Base-by-base conservation (phyloP, 2,888 invertebrate genomes). In the Petrophora chlorosata region DNA sequence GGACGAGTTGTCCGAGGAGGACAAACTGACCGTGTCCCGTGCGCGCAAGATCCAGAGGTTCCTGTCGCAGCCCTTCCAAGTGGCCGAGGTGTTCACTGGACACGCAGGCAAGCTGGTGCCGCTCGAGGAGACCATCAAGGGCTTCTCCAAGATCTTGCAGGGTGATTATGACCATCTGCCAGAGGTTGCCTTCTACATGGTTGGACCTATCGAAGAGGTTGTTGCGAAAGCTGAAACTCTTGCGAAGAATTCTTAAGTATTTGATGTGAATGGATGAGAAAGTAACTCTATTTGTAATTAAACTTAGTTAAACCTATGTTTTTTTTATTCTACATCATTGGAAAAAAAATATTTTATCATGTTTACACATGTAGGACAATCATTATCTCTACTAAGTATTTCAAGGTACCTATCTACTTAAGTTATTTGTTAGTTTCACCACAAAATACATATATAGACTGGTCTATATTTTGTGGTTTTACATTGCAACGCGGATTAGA, bases 181-280 rank as follows among this genome's bases (percentile, higher is more conserved):
- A 13, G 97, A 97, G 87, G 92, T 96, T 61, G 98, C 98, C 53
- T 98, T 98, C 92, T 98, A 97, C 92, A 98, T 98, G 98, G 97
- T 98, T 55, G 98, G 98, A 61, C 95, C 95, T 52, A 96, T 98
- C 71, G 96, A 97, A 75, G 97, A 97, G 87, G 97, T 97, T 39
- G 91, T 93, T 45, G 93, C 93, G 49, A 97, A 97, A 86, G 97
- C 97, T 56, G 96, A 97, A 67, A 93, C 93, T 56, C 87, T 96
- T 62, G 93, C 93, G 46, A 91, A 93, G 75, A 81, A 96, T 82
- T 95, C 96, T 49, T 76, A 65, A 72, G 65, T 60, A 56, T 61
- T 41, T 63, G 52, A 63, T 59, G 49, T 64, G 64, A 68, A 70
- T 69, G 67, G 46, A 67, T 70, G 71, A 61, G 59, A 67, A 69